Conservation (phyloP, 2,888 invertebrate species). For the Melanotus villosus region DNA sequence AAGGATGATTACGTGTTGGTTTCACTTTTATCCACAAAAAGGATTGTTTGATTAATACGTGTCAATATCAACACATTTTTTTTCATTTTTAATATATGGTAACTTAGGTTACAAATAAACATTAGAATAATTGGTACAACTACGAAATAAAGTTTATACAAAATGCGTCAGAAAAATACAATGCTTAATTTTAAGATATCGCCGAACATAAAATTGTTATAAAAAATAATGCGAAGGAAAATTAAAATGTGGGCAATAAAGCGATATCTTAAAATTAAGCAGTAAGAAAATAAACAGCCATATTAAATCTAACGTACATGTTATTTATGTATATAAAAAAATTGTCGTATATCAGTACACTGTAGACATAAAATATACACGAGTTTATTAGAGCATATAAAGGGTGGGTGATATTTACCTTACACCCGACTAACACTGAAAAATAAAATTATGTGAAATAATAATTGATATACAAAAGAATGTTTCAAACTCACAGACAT, state of each 20-base stretch:
- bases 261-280: constrained; percentile 21
- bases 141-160: constrained; percentile 23
- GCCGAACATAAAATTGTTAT: background rate
- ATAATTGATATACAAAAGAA: background rate
- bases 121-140: constrained; percentile 9
- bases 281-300: constrained; percentile 38
- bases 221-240: background rate
- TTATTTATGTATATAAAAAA: constrained; percentile 34
- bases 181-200: constrained; percentile 18
- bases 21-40: constrained; percentile 19
- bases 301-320: constrained; percentile 34
- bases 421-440: background rate
- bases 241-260: background rate
- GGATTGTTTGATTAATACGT: constrained; percentile 27
- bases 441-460: background rate
- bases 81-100: constrained; percentile 26
- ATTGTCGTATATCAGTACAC: constrained; percentile 39
- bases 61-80: constrained; percentile 24
- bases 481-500: background rate
- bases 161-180: background rate
- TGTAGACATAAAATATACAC: constrained; percentile 30
- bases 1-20: constrained; percentile 25
- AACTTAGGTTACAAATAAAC: constrained; percentile 40
- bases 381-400: background rate
- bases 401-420: background rate